Evolutionary conservation across 2,113 vertebrate genomes (phyloP).

Genomic region (Calyptomena viridis): DNA sequence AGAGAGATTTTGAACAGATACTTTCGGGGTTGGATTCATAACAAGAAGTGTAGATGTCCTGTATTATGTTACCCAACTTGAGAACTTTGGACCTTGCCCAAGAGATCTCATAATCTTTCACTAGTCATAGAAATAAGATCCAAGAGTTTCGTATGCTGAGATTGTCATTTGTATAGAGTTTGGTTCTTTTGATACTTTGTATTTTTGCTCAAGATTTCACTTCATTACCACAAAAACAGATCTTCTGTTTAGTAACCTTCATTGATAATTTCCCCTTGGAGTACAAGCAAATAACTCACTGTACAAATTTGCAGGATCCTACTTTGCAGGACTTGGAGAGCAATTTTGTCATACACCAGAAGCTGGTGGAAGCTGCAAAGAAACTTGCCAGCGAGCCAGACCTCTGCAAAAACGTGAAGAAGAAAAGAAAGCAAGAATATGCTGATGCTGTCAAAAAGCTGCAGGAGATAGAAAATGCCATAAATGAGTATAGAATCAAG

Average conservation of each 20-base stretch:
- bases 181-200: neutral
- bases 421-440: conserved; percentile 88
- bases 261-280: neutral
- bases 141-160: neutral
- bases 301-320: conserved; percentile 79
- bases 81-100: neutral
- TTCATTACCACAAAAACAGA: neutral
- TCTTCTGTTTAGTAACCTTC: neutral
- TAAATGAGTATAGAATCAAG: conserved; percentile 86
- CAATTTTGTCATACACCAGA: conserved; percentile 91
- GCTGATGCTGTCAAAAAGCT: conserved; percentile 85
- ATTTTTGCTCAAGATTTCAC: neutral
- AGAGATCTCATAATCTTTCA: neutral
- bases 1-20: neutral
- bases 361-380: conserved; percentile 91
- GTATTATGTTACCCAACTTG: neutral
- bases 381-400: conserved; percentile 88
- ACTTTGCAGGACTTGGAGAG: conserved; percentile 89
- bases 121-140: neutral
- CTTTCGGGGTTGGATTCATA: neutral
- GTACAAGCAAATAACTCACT: neutral
- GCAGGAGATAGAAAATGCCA: conserved; percentile 88
- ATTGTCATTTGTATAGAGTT: neutral
- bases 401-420: conserved; percentile 90
- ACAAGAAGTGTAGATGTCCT: neutral